A percentile compares a stretch with the other conserved stretches of the same genome.
Conservation (phyloP, 2,888 invertebrate genomes). For the Xylophagus ater region DNA sequence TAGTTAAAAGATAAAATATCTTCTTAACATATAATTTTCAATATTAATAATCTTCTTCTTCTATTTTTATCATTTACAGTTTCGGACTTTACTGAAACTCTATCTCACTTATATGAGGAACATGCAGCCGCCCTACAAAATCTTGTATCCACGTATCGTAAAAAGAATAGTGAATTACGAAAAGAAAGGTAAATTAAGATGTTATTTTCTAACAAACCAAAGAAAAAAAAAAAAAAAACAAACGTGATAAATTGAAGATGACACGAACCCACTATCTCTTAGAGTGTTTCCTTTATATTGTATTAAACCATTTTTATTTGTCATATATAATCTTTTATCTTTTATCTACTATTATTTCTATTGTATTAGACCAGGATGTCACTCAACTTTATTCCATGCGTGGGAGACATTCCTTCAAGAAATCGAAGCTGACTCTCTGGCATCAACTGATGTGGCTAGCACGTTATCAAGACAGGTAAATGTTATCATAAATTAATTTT, state of each 20-base stretch:
- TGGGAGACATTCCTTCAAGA: constrained; percentile 87
- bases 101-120: constrained; percentile 79
- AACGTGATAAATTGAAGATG: too few relatives aligned
- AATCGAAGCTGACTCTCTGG: constrained; percentile 79
- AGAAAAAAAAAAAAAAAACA: too few relatives aligned
- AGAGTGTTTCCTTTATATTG: too few relatives aligned
- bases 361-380: constrained; percentile 63
- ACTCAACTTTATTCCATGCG: constrained; percentile 72
- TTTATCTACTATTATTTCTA: too few relatives aligned
- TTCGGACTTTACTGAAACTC: constrained; percentile 81
- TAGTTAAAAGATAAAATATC: too few relatives aligned
- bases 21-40: too few relatives aligned
- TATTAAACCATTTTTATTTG: constrained; percentile 6
- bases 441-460: constrained; percentile 73
- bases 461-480: constrained; percentile 58
- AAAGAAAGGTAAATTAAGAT: constrained; percentile 61
- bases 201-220: too few relatives aligned
- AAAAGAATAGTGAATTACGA: constrained; percentile 72
- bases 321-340: constrained; percentile 1
- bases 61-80: constrained; percentile 47
- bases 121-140: constrained; percentile 79
- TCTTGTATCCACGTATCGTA: constrained; percentile 75
- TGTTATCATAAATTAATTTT: too few relatives aligned
- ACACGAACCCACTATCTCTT: neutral
- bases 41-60: too few relatives aligned